A percentile compares a stretch with the other conserved stretches of the same genome.
These are phyloP conservation scores for Epistrophella euchroma DNA, from an alignment of 2,888 invertebrate genomes.

Conservation along the genomic window DNA sequence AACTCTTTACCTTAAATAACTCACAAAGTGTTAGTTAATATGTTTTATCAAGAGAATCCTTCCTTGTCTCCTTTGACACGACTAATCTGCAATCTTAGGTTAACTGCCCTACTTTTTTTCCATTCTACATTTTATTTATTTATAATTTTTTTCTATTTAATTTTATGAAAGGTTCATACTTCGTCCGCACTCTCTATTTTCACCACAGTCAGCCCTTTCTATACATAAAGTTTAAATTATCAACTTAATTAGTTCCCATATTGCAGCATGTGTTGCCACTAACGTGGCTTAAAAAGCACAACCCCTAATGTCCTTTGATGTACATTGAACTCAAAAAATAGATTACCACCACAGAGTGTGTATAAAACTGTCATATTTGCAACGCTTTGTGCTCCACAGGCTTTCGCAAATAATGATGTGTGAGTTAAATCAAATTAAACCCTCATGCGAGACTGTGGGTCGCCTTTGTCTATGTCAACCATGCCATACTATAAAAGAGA, in stretches of 20 bases:
- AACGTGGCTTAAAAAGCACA: conserved; percentile 37
- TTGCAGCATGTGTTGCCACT: neutral
- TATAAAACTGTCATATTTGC: conserved; percentile 22
- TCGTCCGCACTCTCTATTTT: neutral
- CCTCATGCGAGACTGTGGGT: conserved; percentile 58
- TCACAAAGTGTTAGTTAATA: too few relatives aligned
- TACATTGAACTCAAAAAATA: conserved; percentile 62
- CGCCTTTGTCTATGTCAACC: conserved; percentile 29
- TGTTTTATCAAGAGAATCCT: too few relatives aligned
- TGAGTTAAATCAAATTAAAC: conserved; percentile 61
- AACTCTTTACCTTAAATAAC: too few relatives aligned
- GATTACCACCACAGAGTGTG: conserved; percentile 45
- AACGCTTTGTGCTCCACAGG: conserved; percentile 17
- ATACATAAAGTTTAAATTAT: neutral
- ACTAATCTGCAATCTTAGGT: too few relatives aligned
- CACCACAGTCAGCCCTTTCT: neutral
- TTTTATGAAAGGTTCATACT: too few relatives aligned
- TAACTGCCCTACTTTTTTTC: too few relatives aligned
- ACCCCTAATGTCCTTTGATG: conserved; percentile 24
- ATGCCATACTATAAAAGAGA: conserved; percentile 11
- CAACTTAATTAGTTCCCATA: conserved; percentile 22
- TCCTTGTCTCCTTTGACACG: too few relatives aligned
- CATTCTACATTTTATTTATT: too few relatives aligned
- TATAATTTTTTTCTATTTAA: too few relatives aligned
- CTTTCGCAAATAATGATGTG: conserved; percentile 12